These are phyloP conservation scores for Pegoplata infirma DNA, from an alignment of 2,888 invertebrate genomes.

Conservation along the genomic window DNA sequence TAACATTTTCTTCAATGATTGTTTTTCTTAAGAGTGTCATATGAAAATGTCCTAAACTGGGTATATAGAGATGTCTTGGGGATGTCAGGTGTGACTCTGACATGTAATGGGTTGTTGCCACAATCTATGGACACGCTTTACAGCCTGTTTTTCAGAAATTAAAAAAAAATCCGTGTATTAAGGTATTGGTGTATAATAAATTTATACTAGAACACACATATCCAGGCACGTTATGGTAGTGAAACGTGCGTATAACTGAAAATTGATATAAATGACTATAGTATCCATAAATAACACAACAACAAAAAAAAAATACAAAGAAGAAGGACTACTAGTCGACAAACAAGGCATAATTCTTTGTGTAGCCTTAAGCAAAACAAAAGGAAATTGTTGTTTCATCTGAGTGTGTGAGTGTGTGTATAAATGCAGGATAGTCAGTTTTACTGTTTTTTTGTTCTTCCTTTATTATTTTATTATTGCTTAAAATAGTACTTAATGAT, in stretches of 20 bases:
- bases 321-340: not conserved
- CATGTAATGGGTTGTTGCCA: too few relatives aligned
- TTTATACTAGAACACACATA: not conserved
- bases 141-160: too few relatives aligned
- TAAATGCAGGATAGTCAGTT: not conserved
- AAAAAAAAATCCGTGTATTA: too few relatives aligned
- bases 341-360: conserved; percentile 31
- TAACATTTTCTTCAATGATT: too few relatives aligned
- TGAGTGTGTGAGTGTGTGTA: conserved; percentile 1
- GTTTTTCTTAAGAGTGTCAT: too few relatives aligned
- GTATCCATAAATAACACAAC: conserved; percentile 22
- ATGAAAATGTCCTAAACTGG: too few relatives aligned
- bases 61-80: too few relatives aligned
- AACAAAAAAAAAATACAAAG: not conserved
- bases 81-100: too few relatives aligned
- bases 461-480: not conserved
- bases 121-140: too few relatives aligned
- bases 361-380: conserved; percentile 38
- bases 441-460: not conserved
- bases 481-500: conserved; percentile 44
- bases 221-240: conserved; percentile 41
- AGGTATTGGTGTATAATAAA: not conserved
- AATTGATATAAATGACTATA: conserved; percentile 57
- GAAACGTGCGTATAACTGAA: conserved; percentile 61
- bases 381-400: conserved; percentile 26